A percentile compares a stretch with the other conserved stretches of the same genome.
phyloP scores from a whole-genome alignment of 1,140 invertebrate species.

The Pissodes strobi region DNA sequence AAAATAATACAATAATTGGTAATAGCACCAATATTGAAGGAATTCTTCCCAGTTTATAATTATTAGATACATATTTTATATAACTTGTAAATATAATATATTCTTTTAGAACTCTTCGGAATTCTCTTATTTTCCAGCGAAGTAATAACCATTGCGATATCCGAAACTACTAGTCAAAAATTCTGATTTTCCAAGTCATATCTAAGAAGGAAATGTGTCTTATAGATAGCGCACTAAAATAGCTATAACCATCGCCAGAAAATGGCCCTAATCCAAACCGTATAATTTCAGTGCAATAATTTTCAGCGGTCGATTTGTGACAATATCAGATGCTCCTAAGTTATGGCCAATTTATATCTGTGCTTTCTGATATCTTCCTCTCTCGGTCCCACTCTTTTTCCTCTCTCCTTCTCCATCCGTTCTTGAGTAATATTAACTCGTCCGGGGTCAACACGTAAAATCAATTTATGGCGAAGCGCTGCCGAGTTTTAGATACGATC shows the following conservation, averaged over 20 bases:
- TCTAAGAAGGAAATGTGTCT: too few species aligned
- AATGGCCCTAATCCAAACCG: slow-evolving; percentile 7
- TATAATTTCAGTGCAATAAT: slow-evolving; percentile 27
- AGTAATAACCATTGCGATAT: too few species aligned
- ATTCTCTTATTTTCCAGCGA: too few species aligned
- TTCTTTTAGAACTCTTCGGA: too few species aligned
- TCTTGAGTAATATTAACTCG: slow-evolving; percentile 36
- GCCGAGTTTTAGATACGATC: slow-evolving; percentile 31
- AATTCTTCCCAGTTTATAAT: too few species aligned
- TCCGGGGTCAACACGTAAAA: slow-evolving; percentile 38
- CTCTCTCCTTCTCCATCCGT: slow-evolving; percentile 2
- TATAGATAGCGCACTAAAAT: too few species aligned
- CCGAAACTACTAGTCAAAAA: too few species aligned
- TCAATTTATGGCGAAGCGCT: slow-evolving; percentile 36
- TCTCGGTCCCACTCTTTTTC: background rate
- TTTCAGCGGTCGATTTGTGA: slow-evolving; percentile 37
- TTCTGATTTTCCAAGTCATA: too few species aligned
- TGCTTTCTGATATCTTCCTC: slow-evolving; percentile 29
- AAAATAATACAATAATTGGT: too few species aligned
- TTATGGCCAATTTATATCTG: slow-evolving; percentile 31
- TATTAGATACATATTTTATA: too few species aligned
- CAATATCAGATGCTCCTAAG: slow-evolving; percentile 37
- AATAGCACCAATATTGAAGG: too few species aligned
- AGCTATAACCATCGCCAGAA: slow-evolving; percentile 6
- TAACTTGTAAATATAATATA: too few species aligned